phyloP scores from a whole-genome alignment of 2,888 invertebrate species.

The Exocentrus adspersus region DNA sequence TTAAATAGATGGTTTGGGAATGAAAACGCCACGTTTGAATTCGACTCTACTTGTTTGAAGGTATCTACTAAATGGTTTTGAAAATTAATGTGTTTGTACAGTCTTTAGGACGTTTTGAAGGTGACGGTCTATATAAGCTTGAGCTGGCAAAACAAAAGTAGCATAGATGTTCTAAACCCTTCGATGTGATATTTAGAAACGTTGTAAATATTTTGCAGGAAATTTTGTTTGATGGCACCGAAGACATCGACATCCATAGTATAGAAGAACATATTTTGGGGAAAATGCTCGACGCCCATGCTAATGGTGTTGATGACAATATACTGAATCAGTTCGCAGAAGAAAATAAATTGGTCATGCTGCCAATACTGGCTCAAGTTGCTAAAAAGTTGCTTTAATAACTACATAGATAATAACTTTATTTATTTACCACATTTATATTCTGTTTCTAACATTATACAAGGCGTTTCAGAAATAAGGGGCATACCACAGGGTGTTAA shows the following conservation, averaged over 20 bases:
- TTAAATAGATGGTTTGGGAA: conserved; percentile 14
- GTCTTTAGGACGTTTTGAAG: too few relatives aligned
- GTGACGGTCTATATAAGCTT: too few relatives aligned
- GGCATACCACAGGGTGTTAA: too few relatives aligned
- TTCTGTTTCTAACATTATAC: too few relatives aligned
- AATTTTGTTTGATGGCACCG: neutral
- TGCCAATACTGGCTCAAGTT: neutral
- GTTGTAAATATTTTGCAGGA: neutral
- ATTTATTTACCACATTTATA: too few relatives aligned
- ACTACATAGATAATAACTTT: too few relatives aligned
- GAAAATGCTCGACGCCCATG: neutral
- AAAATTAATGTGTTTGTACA: too few relatives aligned
- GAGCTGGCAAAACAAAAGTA: too few relatives aligned
- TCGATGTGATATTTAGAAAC: neutral
- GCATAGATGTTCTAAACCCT: too few relatives aligned
- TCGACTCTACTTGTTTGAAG: conserved; percentile 24
- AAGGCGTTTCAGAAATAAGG: too few relatives aligned
- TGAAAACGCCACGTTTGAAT: conserved; percentile 7
- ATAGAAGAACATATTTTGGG: neutral
- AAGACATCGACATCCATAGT: neutral
- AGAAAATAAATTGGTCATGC: neutral
- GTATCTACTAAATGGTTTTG: too few relatives aligned
- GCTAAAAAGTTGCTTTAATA: neutral
- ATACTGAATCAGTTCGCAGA: neutral
- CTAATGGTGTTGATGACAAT: neutral